Conservation (phyloP, 2,888 invertebrate genomes). For the Aphidoletes aphidimyza region DNA sequence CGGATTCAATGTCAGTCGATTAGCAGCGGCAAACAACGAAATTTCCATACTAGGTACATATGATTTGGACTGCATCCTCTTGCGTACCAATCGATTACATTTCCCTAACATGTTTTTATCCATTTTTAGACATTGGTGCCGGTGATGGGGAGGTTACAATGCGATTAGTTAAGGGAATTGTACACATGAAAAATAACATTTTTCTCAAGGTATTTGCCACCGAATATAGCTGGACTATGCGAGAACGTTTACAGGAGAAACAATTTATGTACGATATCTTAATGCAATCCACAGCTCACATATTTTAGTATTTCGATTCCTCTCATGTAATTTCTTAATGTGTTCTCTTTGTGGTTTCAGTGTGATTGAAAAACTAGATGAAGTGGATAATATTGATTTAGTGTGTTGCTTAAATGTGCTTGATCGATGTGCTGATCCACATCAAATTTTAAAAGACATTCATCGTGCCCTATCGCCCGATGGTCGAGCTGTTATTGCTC, state of each 20-base stretch:
- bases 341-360: slow-evolving; percentile 60
- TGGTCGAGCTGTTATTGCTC: slow-evolving; percentile 84
- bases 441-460: slow-evolving; percentile 81
- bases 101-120: background rate
- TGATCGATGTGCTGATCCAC: slow-evolving; percentile 90
- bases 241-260: slow-evolving; percentile 77
- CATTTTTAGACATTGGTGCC: slow-evolving; percentile 91
- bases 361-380: slow-evolving; percentile 63
- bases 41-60: background rate
- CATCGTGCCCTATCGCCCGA: slow-evolving; percentile 75
- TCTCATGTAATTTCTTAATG: background rate
- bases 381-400: slow-evolving; percentile 63
- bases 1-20: slow-evolving; percentile 60
- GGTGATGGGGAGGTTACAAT: slow-evolving; percentile 95
- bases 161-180: slow-evolving; percentile 76
- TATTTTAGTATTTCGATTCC: background rate
- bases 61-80: background rate
- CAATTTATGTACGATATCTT: slow-evolving; percentile 77
- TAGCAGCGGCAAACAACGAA: background rate
- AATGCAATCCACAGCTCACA: background rate
- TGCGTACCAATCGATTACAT: too few relatives aligned
- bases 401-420: slow-evolving; percentile 86
- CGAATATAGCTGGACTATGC: slow-evolving; percentile 92
- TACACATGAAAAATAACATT: slow-evolving; percentile 75
- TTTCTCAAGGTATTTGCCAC: slow-evolving; percentile 85